These are phyloP conservation scores for Epinotia brunnichana DNA, from an alignment of 2,888 invertebrate genomes.

Conservation along the genomic window DNA sequence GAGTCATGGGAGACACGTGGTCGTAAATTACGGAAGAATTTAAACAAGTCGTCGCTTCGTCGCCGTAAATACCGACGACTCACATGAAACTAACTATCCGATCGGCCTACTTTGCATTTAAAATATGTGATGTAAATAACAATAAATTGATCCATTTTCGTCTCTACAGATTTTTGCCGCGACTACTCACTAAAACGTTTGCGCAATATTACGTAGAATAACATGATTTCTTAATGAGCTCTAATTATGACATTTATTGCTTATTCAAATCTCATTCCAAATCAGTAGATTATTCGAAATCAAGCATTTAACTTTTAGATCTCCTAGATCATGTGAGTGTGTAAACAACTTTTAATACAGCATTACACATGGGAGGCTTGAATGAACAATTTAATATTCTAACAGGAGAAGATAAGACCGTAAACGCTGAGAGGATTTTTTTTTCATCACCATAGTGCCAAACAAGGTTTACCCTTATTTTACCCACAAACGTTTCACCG, in stretches of 20 bases:
- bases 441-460: too few species aligned
- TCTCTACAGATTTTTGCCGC: neutral
- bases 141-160: conserved; percentile 21
- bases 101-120: conserved; percentile 45
- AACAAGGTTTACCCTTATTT: too few species aligned
- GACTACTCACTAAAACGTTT: neutral
- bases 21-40: conserved; percentile 67
- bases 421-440: too few species aligned
- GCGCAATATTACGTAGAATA: too few species aligned
- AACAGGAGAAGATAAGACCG: too few species aligned
- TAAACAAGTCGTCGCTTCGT: conserved; percentile 64
- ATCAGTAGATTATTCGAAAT: neutral
- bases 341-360: too few species aligned
- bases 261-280: neutral
- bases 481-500: too few species aligned
- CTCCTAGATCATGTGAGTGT: neutral
- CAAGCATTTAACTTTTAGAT: neutral
- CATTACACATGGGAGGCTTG: too few species aligned
- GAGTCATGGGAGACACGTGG: conserved; percentile 67
- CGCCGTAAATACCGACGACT: conserved; percentile 52
- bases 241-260: too few species aligned
- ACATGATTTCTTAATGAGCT: too few species aligned
- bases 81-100: conserved; percentile 19
- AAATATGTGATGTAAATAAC: conserved; percentile 48
- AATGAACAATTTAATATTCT: too few species aligned